Evolutionary conservation across 2,113 vertebrate species (phyloP).

Genomic region (Prionailurus bengalensis): DNA sequence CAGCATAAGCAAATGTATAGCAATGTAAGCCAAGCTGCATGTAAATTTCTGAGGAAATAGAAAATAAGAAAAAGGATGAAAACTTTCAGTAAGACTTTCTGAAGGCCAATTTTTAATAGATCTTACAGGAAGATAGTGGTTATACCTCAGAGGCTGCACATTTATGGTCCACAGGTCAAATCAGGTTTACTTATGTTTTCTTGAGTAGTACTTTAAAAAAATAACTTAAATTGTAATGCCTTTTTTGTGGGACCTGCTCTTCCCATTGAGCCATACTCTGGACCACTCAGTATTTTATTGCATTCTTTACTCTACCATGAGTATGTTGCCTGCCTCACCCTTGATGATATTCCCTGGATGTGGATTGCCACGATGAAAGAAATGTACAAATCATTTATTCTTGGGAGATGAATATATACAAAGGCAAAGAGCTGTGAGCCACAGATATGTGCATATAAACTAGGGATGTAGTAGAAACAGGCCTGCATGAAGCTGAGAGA

Average conservation of each 20-base stretch:
- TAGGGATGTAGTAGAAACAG: neutral
- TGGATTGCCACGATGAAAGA: neutral
- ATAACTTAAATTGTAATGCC: neutral
- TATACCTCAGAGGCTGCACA: neutral
- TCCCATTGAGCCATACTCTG: neutral
- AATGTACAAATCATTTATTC: neutral
- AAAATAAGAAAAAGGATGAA: neutral
- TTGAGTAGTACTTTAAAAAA: neutral
- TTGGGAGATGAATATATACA: neutral
- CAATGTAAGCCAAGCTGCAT: neutral
- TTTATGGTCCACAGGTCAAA: neutral
- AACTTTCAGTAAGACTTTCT: constrained; percentile 26
- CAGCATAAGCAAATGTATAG: neutral
- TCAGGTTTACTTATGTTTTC: neutral
- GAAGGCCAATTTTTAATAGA: neutral
- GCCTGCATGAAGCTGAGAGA: neutral
- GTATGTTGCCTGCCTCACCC: neutral
- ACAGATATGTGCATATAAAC: neutral
- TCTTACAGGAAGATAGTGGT: neutral
- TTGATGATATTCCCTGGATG: neutral
- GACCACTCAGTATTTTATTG: neutral
- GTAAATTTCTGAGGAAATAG: neutral
- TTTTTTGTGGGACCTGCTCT: neutral
- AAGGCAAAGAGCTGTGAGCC: neutral
- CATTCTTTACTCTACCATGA: neutral